phyloP scores from a whole-genome alignment of 2,888 invertebrate species.

The Plagodis pulveraria region DNA sequence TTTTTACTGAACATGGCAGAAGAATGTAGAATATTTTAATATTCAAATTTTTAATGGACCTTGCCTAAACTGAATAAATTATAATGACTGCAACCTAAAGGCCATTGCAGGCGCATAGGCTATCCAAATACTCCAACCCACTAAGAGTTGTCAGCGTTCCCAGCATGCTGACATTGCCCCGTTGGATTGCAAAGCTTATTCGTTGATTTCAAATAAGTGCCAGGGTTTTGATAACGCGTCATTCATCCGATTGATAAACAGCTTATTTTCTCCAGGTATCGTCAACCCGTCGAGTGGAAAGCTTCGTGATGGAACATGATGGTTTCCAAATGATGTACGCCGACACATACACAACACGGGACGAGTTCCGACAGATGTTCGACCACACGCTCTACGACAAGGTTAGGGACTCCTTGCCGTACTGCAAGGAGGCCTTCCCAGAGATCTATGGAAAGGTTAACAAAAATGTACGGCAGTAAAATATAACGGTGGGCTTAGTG shows the following conservation, averaged over 20 bases:
- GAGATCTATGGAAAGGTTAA: constrained; percentile 92
- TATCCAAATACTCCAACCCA: too few species aligned
- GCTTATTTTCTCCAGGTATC: constrained; percentile 55
- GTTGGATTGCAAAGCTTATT: too few species aligned
- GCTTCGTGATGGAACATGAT: constrained; percentile 87
- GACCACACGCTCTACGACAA: constrained; percentile 90
- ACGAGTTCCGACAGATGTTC: constrained; percentile 92
- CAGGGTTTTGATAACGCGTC: too few species aligned
- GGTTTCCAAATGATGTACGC: constrained; percentile 95
- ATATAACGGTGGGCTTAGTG: background rate
- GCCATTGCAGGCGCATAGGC: too few species aligned
- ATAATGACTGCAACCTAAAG: too few species aligned
- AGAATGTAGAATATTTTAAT: too few species aligned
- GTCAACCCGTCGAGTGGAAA: constrained; percentile 88
- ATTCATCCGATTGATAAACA: too few species aligned
- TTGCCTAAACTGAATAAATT: too few species aligned
- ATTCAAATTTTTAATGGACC: too few species aligned
- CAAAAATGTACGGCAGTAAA: constrained; percentile 78
- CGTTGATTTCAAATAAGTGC: background rate
- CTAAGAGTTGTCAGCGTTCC: too few species aligned
- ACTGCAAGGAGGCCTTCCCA: constrained; percentile 90
- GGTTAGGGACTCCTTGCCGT: constrained; percentile 80
- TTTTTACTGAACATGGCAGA: too few species aligned
- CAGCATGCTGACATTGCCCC: too few species aligned
- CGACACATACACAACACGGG: constrained; percentile 89